Evolutionary conservation across 2,888 invertebrate genomes (phyloP).

Genomic region (Thecocarcelia acutangulata): DNA sequence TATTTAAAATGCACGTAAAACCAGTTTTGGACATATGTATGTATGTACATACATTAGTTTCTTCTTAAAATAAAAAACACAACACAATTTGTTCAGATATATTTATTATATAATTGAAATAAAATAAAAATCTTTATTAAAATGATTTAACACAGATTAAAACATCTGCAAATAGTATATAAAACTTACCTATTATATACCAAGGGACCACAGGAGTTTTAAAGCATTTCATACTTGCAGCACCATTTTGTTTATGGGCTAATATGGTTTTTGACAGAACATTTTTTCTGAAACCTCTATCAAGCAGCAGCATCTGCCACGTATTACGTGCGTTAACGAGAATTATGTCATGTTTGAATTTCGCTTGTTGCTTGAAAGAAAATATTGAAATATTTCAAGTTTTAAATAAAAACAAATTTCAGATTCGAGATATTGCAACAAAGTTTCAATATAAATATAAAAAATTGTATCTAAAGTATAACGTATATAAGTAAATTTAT

Average conservation of each 20-base stretch:
- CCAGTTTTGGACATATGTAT: too few species aligned
- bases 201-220: constrained; percentile 43
- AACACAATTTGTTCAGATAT: not conserved
- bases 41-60: too few species aligned
- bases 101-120: not conserved
- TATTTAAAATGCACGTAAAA: too few species aligned
- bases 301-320: constrained; percentile 61
- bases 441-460: constrained; percentile 36
- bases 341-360: constrained; percentile 61
- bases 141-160: constrained; percentile 7
- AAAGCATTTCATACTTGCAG: constrained; percentile 36
- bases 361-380: constrained; percentile 66
- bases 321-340: constrained; percentile 51
- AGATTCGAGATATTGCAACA: constrained; percentile 57
- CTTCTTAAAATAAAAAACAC: not conserved
- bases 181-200: constrained; percentile 51
- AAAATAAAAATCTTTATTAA: constrained; percentile 2
- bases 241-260: constrained; percentile 52
- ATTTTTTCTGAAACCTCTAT: constrained; percentile 48
- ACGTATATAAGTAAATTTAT: constrained; percentile 47
- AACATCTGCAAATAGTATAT: constrained; percentile 28
- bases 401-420: constrained; percentile 61
- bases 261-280: constrained; percentile 51
- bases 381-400: constrained; percentile 65
- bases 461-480: constrained; percentile 57